phyloP scores from a whole-genome alignment of 2,113 vertebrate genomes.

The Colistium nudipinnis region DNA sequence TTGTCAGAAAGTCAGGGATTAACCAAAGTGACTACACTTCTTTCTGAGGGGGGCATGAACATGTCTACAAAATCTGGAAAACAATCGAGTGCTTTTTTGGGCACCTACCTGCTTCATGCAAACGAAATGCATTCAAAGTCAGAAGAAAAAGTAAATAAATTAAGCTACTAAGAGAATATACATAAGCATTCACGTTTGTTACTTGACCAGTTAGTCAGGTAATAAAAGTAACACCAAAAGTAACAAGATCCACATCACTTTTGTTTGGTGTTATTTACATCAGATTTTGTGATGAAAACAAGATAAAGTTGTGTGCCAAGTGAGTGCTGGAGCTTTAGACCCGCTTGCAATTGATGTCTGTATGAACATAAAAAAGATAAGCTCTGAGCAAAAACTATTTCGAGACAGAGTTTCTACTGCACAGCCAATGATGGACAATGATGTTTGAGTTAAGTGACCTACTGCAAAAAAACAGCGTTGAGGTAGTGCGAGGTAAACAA shows the following conservation, averaged over 20 bases:
- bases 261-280: not conserved
- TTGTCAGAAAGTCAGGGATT: not conserved
- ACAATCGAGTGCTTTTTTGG: too few relatives aligned
- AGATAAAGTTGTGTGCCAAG: not conserved
- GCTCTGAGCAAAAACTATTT: not conserved
- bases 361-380: not conserved
- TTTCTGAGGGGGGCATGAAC: not conserved
- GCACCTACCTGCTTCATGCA: not conserved
- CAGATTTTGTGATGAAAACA: not conserved
- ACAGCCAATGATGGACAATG: conserved; percentile 6
- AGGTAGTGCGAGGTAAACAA: conserved; percentile 32
- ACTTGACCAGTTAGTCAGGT: not conserved
- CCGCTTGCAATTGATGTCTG: not conserved
- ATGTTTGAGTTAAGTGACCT: conserved; percentile 26
- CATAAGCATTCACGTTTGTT: not conserved
- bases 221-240: not conserved
- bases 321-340: not conserved
- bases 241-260: not conserved
- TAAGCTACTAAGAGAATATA: not conserved
- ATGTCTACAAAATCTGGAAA: too few relatives aligned
- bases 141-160: too few relatives aligned
- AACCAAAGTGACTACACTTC: not conserved
- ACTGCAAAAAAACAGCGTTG: conserved; percentile 12
- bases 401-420: conserved; percentile 3
- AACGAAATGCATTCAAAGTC: too few relatives aligned